A percentile compares a stretch with the other conserved stretches of the same genome.
Evolutionary conservation across 2,113 vertebrate species (phyloP).

Genomic region (Mionectes macconnelli): DNA sequence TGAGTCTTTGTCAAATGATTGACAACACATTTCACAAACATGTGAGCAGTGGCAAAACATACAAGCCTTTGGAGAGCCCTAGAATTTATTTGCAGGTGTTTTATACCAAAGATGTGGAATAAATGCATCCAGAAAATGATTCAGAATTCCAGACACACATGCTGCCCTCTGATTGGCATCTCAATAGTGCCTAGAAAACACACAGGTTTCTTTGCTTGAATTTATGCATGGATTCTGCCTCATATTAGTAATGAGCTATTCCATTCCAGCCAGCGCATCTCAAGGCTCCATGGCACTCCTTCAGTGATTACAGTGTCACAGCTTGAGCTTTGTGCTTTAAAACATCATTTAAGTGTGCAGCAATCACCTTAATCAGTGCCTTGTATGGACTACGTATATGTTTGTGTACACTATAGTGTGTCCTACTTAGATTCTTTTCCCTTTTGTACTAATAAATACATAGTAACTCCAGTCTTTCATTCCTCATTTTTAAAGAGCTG

Average conservation of each 20-base stretch:
- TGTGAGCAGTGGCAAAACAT: neutral
- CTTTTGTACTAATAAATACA: neutral
- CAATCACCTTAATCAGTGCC: neutral
- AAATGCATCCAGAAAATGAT: neutral
- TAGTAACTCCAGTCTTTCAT: neutral
- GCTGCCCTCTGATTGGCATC: neutral
- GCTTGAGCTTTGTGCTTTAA: neutral
- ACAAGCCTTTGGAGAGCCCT: neutral
- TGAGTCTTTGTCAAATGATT: neutral
- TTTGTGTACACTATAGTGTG: neutral
- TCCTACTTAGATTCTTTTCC: neutral
- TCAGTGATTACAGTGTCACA: neutral
- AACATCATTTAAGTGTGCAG: neutral
- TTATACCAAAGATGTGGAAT: neutral
- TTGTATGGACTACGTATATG: neutral
- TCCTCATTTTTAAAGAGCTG: neutral
- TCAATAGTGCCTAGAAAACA: neutral
- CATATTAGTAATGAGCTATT: neutral
- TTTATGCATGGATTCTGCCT: neutral
- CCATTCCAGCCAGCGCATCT: neutral
- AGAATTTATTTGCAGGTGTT: neutral
- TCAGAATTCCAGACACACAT: neutral
- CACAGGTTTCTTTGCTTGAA: neutral
- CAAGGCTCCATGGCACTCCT: neutral
- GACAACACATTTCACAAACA: conserved; percentile 15